Evolutionary conservation across 2,113 vertebrate genomes (phyloP), one percentile per base, ranked within the genome.

Genomic region (Neodontobutis hainanensis): DNA sequence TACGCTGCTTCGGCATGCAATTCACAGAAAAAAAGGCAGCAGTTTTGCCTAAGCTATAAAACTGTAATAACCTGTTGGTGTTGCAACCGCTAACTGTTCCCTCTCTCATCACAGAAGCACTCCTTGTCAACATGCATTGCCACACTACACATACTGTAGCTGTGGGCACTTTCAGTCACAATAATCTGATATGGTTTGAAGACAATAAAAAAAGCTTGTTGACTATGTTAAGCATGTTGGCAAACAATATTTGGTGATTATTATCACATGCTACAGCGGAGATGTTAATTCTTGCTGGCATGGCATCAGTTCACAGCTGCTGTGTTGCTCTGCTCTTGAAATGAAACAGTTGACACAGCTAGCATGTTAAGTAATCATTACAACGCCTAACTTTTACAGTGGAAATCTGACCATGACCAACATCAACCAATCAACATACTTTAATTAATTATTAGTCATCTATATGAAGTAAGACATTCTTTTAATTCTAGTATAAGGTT

Each of bases 191-290:
- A 63, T 60, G 77, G 73, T 79, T 49, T 40, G 47, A 63, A 68
- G 65, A 77, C 67, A 77, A 79, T 56, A 34, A 58, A 75, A n/a
- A 70, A 58, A 6, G 55, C 45, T 11, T 52, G 16, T 62, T 44
- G 45, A 68, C n/a, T 64, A 79, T 73, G 70, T 75, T 71, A 68
- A 68, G 49, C 64, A 66, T 75, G 60, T 68, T 79, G 64, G 55
- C 77, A 77, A 77, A 72, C 60, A 58, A 43, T 5, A 35, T 68
- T 68, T 38, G 36, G 27, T 50, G 45, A 73, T 71, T 77, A 59
- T 45, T 61, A 78, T 76, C 68, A 68, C 50, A 63, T 52, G 49
- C 61, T 73, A 57, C 68, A 78, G 74, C 55, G 77, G 57, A 81
- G 74, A 78, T 5, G 2, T 70, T 75, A 70, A 78, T 69, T 69